phyloP scores from a whole-genome alignment of 2,797 vertebrate species.

The Alca torda region DNA sequence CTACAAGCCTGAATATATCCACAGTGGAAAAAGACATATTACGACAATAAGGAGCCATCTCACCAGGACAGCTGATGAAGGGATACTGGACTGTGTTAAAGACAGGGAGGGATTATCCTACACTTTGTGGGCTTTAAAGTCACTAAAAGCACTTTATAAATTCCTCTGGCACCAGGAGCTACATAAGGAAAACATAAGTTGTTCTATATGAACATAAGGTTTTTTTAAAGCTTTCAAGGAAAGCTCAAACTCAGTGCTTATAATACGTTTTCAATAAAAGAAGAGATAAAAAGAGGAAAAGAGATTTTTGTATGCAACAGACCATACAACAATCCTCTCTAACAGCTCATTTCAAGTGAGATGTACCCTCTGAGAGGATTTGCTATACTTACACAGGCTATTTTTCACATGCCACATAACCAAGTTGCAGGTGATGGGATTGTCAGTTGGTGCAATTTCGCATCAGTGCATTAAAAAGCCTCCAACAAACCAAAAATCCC shows the following conservation, averaged over 20 bases:
- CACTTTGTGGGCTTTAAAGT: conserved; percentile 6
- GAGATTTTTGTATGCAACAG: not conserved
- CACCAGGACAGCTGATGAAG: not conserved
- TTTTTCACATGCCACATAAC: not conserved
- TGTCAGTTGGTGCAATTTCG: not conserved
- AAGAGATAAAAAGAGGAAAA: conserved; percentile 22
- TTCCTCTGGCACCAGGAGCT: conserved; percentile 44
- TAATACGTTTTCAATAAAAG: conserved; percentile 8
- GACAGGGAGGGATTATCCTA: not conserved
- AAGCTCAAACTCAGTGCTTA: conserved; percentile 11
- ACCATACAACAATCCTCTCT: not conserved
- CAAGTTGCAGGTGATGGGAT: not conserved
- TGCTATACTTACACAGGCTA: not conserved
- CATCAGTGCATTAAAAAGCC: not conserved
- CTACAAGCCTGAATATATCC: not conserved
- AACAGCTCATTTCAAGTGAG: conserved; percentile 5
- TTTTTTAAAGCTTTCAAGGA: conserved; percentile 45
- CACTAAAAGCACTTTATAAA: conserved; percentile 28
- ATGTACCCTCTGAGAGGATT: not conserved
- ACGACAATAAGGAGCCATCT: not conserved
- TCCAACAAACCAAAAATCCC: accelerated
- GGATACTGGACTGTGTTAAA: not conserved
- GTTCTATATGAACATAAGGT: not conserved
- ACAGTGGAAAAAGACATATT: not conserved
- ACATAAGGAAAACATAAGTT: conserved; percentile 53